Percentiles rank a stretch among this genome's conserved stretches.
Evolutionary conservation across 1,140 invertebrate genomes (phyloP).

Genomic region (Drosophila willistoni): DNA sequence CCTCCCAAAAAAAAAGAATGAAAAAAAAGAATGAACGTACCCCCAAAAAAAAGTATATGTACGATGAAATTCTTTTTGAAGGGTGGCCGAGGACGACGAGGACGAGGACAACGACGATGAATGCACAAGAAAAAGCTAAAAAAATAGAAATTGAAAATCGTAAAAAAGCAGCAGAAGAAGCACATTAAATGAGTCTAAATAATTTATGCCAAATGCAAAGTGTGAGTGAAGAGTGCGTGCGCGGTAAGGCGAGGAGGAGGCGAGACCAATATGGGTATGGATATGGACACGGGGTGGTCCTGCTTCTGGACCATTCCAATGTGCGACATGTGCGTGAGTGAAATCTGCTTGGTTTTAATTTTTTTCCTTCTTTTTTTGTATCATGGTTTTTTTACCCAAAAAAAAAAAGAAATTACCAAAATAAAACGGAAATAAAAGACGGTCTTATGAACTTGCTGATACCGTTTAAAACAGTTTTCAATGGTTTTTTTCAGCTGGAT

Average conservation of each 20-base stretch:
- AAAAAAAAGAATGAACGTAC: slow-evolving; percentile 17
- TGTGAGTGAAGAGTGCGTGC: slow-evolving; percentile 34
- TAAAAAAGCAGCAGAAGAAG: slow-evolving; percentile 60
- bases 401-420: slow-evolving; percentile 4
- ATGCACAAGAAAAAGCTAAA: slow-evolving; percentile 10
- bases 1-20: slow-evolving; percentile 61
- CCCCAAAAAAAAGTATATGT: slow-evolving; percentile 14
- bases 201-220: slow-evolving; percentile 62
- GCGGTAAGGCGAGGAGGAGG: neutral
- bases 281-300: slow-evolving; percentile 1
- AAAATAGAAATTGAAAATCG: slow-evolving; percentile 77
- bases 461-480: neutral
- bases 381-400: slow-evolving; percentile 35
- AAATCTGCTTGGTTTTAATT: slow-evolving; percentile 64
- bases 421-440: neutral
- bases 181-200: slow-evolving; percentile 78
- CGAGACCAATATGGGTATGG: slow-evolving; percentile 10
- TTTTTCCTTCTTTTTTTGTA: slow-evolving; percentile 44
- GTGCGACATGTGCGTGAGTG: slow-evolving; percentile 62
- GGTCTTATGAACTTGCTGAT: neutral
- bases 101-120: neutral
- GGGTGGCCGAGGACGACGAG: slow-evolving; percentile 49
- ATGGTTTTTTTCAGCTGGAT: too few relatives aligned
- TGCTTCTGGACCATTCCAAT: slow-evolving; percentile 9
- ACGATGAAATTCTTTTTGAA: slow-evolving; percentile 38